Evolutionary conservation across 2,888 invertebrate species (phyloP).

Genomic region (Microchrysa polita): DNA sequence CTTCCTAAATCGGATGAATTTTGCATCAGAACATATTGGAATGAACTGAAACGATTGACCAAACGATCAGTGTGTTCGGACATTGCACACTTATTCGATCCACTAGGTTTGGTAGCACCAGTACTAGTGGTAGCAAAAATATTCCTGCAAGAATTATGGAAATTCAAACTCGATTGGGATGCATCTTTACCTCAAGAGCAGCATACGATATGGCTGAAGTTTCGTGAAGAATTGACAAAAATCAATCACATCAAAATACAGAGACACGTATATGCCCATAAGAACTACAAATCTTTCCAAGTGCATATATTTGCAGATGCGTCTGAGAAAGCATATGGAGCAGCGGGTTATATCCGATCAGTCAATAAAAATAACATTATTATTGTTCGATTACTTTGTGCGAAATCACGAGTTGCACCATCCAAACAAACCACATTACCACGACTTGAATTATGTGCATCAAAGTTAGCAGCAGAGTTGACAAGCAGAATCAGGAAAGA

Average conservation of each 20-base stretch:
- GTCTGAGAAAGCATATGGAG: constrained; percentile 39
- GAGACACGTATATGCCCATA: background rate
- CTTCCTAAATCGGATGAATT: background rate
- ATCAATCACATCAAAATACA: background rate
- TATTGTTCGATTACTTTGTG: constrained; percentile 40
- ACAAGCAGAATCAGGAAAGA: background rate
- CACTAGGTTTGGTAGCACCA: background rate
- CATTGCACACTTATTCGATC: background rate
- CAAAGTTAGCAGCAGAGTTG: constrained; percentile 35
- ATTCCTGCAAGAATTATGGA: background rate
- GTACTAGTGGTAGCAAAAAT: background rate
- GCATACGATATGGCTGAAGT: background rate
- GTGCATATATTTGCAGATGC: constrained; percentile 36
- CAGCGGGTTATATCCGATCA: constrained; percentile 13
- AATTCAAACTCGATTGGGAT: constrained; percentile 12
- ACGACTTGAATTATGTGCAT: constrained; percentile 51
- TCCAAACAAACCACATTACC: constrained; percentile 51
- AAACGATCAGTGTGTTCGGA: background rate
- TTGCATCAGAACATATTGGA: background rate
- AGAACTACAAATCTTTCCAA: background rate
- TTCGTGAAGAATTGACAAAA: background rate
- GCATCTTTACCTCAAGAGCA: constrained; percentile 12
- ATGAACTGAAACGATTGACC: background rate
- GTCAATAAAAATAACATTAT: constrained; percentile 35
- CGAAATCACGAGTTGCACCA: constrained; percentile 48